A percentile compares a stretch with the other conserved stretches of the same genome.
Evolutionary conservation across 2,888 invertebrate species (phyloP).

Genomic region (Harpalus rufipes): DNA sequence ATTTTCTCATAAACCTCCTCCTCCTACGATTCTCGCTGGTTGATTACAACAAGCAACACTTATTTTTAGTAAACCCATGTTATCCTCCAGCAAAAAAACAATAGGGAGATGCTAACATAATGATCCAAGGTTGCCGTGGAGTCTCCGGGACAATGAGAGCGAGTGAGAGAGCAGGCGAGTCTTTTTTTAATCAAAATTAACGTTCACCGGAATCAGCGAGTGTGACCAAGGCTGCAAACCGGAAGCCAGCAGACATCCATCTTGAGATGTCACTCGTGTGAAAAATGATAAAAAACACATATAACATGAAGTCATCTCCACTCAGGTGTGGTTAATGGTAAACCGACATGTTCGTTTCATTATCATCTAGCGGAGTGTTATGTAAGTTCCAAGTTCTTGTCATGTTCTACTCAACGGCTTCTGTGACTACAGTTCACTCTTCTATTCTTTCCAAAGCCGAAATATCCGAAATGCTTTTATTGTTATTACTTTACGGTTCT

Average conservation of each 20-base stretch:
- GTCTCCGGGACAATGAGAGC: slow-evolving; percentile 30
- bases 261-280: slow-evolving; percentile 76
- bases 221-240: slow-evolving; percentile 70
- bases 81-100: slow-evolving; percentile 48
- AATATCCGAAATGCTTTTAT: slow-evolving; percentile 48
- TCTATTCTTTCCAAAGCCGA: neutral
- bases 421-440: neutral
- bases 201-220: slow-evolving; percentile 67
- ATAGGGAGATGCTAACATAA: slow-evolving; percentile 52
- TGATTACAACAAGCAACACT: slow-evolving; percentile 50
- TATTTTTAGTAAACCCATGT: slow-evolving; percentile 43
- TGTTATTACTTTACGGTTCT: slow-evolving; percentile 59
- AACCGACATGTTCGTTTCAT: slow-evolving; percentile 60
- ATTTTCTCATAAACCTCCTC: slow-evolving; percentile 19
- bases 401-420: slow-evolving; percentile 28
- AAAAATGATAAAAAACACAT: slow-evolving; percentile 74
- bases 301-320: slow-evolving; percentile 64
- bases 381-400: slow-evolving; percentile 43
- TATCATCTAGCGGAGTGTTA: slow-evolving; percentile 51
- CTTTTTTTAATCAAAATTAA: slow-evolving; percentile 66
- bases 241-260: slow-evolving; percentile 74
- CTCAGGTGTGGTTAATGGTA: slow-evolving; percentile 64
- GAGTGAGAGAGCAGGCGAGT: slow-evolving; percentile 33
- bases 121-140: slow-evolving; percentile 57
- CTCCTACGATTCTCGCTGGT: slow-evolving; percentile 17